These are phyloP conservation scores for Elysia crispata DNA, from an alignment of 2,888 invertebrate species.

Conservation along the genomic window DNA sequence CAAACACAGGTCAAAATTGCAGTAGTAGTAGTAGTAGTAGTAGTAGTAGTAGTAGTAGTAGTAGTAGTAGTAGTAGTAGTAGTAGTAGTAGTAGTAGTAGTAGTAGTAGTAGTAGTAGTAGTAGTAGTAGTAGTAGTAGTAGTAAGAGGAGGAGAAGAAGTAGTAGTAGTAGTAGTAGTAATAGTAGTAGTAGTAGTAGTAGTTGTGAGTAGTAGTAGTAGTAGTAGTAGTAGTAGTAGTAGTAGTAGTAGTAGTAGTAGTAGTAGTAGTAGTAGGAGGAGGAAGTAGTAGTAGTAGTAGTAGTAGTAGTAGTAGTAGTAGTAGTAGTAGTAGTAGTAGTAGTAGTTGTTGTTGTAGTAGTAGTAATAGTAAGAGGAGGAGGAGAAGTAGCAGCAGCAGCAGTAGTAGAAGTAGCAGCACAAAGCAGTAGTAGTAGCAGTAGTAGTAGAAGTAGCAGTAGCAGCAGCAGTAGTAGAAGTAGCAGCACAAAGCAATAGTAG, in stretches of 20 bases:
- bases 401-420: no score
- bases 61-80: background rate
- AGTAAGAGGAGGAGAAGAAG: no score
- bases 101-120: conserved; percentile 37
- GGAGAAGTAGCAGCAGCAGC: no score
- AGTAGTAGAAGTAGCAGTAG: no score
- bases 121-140: no score
- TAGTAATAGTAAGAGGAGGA: no score
- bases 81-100: conserved; percentile 12
- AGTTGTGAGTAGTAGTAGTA: no score
- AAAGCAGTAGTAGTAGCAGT: no score
- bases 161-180: conserved; percentile 25
- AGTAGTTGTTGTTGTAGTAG: no score
- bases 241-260: no score
- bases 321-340: conserved; percentile 9
- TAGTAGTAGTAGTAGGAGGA: no score
- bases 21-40: conserved; percentile 38
- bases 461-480: background rate
- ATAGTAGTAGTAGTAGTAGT: conserved; percentile 9
- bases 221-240: conserved; percentile 3
- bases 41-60: conserved; percentile 13
- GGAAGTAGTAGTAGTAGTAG: no score
- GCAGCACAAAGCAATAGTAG: background rate
- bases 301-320: conserved; percentile 9
- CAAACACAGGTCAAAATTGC: conserved; percentile 1